phyloP scores from a whole-genome alignment of 2,113 vertebrate species.

The Copsychus sechellarum region DNA sequence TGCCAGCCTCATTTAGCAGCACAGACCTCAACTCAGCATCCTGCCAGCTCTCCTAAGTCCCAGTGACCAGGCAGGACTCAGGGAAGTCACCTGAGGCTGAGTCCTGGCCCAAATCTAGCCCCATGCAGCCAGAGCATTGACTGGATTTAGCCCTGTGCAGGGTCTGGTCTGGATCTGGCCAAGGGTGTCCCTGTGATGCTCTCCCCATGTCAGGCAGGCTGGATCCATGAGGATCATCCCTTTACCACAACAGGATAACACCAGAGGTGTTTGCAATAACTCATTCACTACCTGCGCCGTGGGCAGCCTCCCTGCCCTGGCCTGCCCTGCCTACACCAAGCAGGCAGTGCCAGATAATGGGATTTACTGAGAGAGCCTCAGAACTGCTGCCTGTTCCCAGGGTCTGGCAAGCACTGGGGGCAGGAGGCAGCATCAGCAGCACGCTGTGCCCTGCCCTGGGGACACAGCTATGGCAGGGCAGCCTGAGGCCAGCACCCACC shows the following conservation, averaged over 20 bases:
- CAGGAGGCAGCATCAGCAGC: neutral
- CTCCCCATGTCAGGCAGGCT: neutral
- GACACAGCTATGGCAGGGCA: neutral
- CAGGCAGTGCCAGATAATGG: neutral
- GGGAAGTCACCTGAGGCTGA: neutral
- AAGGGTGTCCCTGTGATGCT: fast-evolving
- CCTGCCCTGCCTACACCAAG: neutral
- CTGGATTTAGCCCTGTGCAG: fast-evolving
- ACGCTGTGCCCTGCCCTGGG: neutral
- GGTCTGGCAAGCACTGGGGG: neutral
- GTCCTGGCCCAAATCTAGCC: neutral
- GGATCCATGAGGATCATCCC: neutral
- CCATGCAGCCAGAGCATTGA: neutral
- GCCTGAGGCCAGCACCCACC: neutral
- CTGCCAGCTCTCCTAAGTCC: neutral
- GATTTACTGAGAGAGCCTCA: fast-evolving
- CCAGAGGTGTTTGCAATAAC: neutral
- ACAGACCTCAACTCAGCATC: neutral
- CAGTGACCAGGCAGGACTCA: neutral
- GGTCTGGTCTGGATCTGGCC: neutral
- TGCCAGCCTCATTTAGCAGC: neutral
- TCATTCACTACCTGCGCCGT: fast-evolving
- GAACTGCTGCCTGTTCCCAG: neutral
- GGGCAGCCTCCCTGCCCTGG: neutral
- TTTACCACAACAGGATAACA: fast-evolving